These are phyloP conservation scores for Zelostemma sp. DNA, from an alignment of 1,140 invertebrate species.

Conservation along the genomic window DNA sequence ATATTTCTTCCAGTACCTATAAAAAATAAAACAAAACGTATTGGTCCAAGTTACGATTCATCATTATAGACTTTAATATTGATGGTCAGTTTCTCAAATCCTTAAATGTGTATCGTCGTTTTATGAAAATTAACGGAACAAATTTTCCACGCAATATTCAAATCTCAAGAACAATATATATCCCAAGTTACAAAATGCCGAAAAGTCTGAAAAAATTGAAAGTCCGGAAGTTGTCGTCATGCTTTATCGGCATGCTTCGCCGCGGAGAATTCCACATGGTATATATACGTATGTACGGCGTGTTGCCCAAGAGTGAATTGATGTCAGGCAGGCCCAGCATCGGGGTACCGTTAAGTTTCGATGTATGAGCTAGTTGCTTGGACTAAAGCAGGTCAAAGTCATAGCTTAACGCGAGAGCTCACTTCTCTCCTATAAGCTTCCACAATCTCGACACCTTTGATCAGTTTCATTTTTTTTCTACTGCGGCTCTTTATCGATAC, in stretches of 20 bases:
- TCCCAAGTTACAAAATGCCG: too few species aligned
- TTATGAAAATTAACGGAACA: too few species aligned
- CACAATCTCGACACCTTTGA: constrained; percentile 32
- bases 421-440: constrained; percentile 51
- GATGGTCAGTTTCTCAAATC: too few species aligned
- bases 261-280: constrained; percentile 7
- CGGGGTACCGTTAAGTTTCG: constrained; percentile 64
- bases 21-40: constrained; percentile 30
- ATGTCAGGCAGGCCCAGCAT: constrained; percentile 62
- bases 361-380: constrained; percentile 63
- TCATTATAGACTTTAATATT: too few species aligned
- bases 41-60: too few species aligned
- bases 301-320: constrained; percentile 49
- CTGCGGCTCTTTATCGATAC: not conserved
- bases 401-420: constrained; percentile 58
- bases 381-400: constrained; percentile 64
- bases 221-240: not conserved
- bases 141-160: too few species aligned
- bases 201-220: constrained; percentile 9
- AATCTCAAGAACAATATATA: too few species aligned
- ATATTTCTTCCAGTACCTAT: constrained; percentile 86
- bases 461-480: constrained; percentile 21
- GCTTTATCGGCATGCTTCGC: not conserved
- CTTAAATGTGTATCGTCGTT: too few species aligned
- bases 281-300: constrained; percentile 20